phyloP scores from a whole-genome alignment of 2,888 invertebrate genomes.

The Metalampra italica region DNA sequence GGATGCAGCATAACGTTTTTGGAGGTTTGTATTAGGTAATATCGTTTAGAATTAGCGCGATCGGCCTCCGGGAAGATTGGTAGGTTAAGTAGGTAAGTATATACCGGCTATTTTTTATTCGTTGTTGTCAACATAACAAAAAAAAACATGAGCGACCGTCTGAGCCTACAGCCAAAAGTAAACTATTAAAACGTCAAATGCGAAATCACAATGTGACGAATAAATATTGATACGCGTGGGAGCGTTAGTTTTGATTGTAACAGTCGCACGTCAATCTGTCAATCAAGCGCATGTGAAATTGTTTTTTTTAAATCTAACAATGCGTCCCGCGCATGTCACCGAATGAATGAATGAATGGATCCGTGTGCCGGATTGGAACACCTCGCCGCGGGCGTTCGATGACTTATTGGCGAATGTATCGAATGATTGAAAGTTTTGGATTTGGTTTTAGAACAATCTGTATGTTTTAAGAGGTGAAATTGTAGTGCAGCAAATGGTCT shows the following conservation, averaged over 20 bases:
- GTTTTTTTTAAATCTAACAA: conserved; percentile 19
- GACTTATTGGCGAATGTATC: background rate
- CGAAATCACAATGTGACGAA: conserved; percentile 1
- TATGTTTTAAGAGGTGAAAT: too few relatives aligned
- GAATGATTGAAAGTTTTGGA: background rate
- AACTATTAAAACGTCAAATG: too few relatives aligned
- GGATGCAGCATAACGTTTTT: too few relatives aligned
- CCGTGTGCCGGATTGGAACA: background rate
- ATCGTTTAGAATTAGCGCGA: too few relatives aligned
- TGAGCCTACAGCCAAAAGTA: too few relatives aligned
- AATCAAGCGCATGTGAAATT: conserved; percentile 16
- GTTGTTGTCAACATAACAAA: too few relatives aligned
- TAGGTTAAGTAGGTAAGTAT: too few relatives aligned
- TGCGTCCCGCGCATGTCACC: conserved; percentile 34
- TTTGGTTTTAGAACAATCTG: background rate
- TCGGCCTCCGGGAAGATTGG: too few relatives aligned
- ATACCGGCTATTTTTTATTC: too few relatives aligned
- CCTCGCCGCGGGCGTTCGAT: background rate
- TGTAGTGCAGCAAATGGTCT: too few relatives aligned
- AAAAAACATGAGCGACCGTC: too few relatives aligned
- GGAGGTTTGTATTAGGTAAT: too few relatives aligned
- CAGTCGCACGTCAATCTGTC: conserved; percentile 21
- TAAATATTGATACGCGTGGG: conserved; percentile 17
- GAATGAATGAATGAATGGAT: conserved; percentile 34
- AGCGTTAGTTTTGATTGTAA: conserved; percentile 8